Conservation (phyloP, 1,140 invertebrate genomes). For the Aphis craccivora region DNA sequence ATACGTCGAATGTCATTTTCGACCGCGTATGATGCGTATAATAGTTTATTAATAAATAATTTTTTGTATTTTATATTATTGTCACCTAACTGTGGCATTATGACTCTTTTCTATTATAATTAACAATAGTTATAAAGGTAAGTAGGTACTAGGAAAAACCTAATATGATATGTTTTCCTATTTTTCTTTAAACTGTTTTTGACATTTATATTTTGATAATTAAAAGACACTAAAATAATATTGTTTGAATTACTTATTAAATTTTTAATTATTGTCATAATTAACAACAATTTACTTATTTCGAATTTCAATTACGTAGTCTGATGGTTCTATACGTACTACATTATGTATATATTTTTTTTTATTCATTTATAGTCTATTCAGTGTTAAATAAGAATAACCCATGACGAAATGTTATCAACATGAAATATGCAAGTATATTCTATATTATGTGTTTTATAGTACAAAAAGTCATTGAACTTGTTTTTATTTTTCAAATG, state of each 20-base stretch:
- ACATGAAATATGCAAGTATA: neutral
- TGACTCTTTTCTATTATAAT: neutral
- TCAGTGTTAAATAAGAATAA: neutral
- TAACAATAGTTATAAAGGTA: neutral
- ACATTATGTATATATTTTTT: neutral
- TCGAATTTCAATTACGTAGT: neutral
- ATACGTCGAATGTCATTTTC: neutral
- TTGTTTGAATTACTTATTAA: neutral
- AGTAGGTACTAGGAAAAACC: neutral
- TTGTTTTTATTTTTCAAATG: neutral
- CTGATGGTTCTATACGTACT: neutral
- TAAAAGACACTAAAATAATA: neutral
- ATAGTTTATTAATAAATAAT: neutral
- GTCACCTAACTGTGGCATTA: neutral
- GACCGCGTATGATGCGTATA: neutral
- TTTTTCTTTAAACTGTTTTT: neutral
- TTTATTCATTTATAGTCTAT: too few species aligned
- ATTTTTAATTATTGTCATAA: neutral
- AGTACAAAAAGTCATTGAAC: neutral
- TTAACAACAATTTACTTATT: neutral
- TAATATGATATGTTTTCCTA: neutral
- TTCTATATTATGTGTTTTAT: neutral
- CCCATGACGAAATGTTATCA: neutral
- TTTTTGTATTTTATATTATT: neutral
- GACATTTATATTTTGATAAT: neutral